A percentile compares a stretch with the other conserved stretches of the same genome.
These are phyloP conservation scores for Athalia cordata DNA, from an alignment of 2,888 invertebrate genomes.

Conservation along the genomic window DNA sequence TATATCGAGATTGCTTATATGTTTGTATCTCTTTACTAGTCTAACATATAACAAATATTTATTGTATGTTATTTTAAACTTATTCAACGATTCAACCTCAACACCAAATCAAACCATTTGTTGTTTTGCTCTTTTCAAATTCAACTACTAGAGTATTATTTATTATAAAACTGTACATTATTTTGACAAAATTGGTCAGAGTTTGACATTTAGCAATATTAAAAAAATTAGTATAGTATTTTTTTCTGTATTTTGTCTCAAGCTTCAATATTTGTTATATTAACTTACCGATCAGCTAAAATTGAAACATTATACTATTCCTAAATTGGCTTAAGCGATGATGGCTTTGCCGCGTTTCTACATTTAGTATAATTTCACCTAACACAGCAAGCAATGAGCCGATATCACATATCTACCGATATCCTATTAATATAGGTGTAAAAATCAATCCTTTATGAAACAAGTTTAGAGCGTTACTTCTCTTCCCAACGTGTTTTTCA, in stretches of 20 bases:
- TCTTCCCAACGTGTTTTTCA: not conserved
- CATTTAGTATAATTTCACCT: not conserved
- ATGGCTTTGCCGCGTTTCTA: not conserved
- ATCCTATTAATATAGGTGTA: slow-evolving; percentile 6
- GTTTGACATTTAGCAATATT: slow-evolving; percentile 13
- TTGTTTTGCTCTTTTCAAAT: slow-evolving; percentile 20
- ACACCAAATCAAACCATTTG: slow-evolving; percentile 21
- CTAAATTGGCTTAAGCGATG: not conserved
- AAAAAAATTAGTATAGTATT: slow-evolving; percentile 24
- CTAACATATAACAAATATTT: slow-evolving; percentile 37
- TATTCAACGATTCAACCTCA: slow-evolving; percentile 35
- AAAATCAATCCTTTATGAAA: not conserved
- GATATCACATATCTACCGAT: slow-evolving; percentile 6
- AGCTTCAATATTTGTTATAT: not conserved
- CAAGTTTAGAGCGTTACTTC: not conserved
- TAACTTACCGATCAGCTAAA: not conserved
- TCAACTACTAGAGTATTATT: slow-evolving; percentile 28
- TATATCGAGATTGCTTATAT: slow-evolving; percentile 12
- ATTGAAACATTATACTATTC: not conserved
- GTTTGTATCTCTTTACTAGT: slow-evolving; percentile 34
- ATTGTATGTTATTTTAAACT: slow-evolving; percentile 33
- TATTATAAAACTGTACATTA: slow-evolving; percentile 32
- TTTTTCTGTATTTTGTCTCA: slow-evolving; percentile 5
- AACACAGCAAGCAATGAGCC: slow-evolving; percentile 23
- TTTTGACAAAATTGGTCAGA: slow-evolving; percentile 28